Conservation (phyloP, 2,888 invertebrate genomes). For the Eueremaeus valkanovi region DNA sequence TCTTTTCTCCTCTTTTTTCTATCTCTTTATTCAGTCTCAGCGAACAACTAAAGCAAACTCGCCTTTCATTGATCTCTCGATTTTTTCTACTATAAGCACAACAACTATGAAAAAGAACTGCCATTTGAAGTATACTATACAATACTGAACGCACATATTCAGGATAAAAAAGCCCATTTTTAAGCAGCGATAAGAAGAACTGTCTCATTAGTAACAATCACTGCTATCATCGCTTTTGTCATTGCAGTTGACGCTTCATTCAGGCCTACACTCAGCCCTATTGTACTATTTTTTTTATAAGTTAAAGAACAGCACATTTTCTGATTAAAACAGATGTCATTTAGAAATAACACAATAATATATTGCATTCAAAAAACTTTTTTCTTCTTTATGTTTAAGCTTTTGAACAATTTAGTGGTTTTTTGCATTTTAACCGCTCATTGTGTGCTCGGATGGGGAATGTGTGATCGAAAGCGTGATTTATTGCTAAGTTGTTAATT, state of each 20-base stretch:
- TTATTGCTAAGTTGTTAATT: constrained; percentile 20
- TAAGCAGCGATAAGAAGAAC: constrained; percentile 24
- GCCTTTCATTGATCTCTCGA: constrained; percentile 16
- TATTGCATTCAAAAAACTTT: neutral
- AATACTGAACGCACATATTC: neutral
- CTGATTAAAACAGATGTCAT: constrained; percentile 32
- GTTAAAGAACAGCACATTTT: neutral
- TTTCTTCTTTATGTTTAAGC: neutral
- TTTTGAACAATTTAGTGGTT: constrained; percentile 6
- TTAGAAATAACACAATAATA: neutral
- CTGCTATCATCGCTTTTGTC: constrained; percentile 19
- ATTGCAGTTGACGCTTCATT: neutral
- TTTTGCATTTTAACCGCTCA: neutral
- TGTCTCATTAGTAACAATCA: constrained; percentile 30
- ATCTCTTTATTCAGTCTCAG: neutral
- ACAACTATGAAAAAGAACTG: neutral
- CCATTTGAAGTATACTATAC: neutral
- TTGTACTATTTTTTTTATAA: neutral
- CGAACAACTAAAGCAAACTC: constrained; percentile 14
- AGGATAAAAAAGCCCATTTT: constrained; percentile 17
- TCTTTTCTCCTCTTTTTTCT: neutral
- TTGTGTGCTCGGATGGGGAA: neutral
- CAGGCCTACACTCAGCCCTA: neutral
- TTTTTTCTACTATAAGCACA: neutral
- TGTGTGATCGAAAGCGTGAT: constrained; percentile 1